A percentile compares a stretch with the other conserved stretches of the same genome.
Conservation (phyloP, 2,888 invertebrate species). For the Leptinotarsa tumamoca region DNA sequence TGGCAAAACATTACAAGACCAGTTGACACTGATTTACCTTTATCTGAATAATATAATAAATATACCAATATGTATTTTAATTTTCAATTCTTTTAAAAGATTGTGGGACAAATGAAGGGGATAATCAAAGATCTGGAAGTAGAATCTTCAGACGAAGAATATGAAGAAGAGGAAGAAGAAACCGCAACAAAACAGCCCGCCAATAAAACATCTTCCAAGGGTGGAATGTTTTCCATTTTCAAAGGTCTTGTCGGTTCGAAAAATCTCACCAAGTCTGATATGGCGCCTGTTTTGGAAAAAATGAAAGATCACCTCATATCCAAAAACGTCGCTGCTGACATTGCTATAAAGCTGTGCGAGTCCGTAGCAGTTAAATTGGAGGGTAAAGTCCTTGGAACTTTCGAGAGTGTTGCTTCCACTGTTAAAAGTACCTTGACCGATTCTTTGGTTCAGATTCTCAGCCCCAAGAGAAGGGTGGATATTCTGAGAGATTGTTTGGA, state of each 20-base stretch:
- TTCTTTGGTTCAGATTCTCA: constrained; percentile 92
- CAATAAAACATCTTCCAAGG: constrained; percentile 55
- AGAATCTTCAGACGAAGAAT: constrained; percentile 78
- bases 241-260: constrained; percentile 89
- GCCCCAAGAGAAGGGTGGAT: constrained; percentile 94
- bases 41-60: too few relatives aligned
- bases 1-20: too few relatives aligned
- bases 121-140: constrained; percentile 85
- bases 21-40: too few relatives aligned
- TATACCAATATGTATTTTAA: too few relatives aligned
- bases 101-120: constrained; percentile 88
- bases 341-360: constrained; percentile 92
- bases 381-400: constrained; percentile 94
- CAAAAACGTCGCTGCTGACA: constrained; percentile 98
- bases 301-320: constrained; percentile 94
- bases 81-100: constrained; percentile 62
- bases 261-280: constrained; percentile 82
- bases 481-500: constrained; percentile 96
- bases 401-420: constrained; percentile 90
- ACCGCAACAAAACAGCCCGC: constrained; percentile 44
- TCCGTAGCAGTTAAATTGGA: constrained; percentile 91
- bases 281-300: constrained; percentile 91
- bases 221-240: constrained; percentile 87
- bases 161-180: constrained; percentile 71
- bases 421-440: constrained; percentile 91